phyloP scores from a whole-genome alignment of 2,888 invertebrate genomes.

The Linnaemya vulpina region DNA sequence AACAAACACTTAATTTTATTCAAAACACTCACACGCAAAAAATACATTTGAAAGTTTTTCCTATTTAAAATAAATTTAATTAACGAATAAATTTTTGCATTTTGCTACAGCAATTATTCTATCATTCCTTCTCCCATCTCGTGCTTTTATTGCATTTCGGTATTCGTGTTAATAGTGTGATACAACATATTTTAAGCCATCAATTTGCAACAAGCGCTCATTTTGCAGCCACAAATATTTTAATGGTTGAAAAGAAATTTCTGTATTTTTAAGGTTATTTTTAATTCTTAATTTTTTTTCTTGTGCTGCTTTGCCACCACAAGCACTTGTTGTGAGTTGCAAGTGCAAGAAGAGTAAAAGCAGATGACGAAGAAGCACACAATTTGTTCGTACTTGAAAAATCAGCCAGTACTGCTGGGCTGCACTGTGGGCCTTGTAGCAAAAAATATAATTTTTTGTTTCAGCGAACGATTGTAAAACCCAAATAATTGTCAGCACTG shows the following conservation, averaged over 20 bases:
- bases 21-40: conserved; percentile 22
- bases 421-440: not conserved
- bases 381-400: conserved; percentile 47
- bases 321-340: conserved; percentile 26
- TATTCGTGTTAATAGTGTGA: not conserved
- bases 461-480: no score
- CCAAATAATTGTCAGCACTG: no score
- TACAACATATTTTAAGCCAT: not conserved
- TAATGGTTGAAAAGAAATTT: conserved; percentile 19
- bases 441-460: no score
- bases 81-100: conserved; percentile 41
- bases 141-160: not conserved
- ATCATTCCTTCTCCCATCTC: not conserved
- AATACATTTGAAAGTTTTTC: conserved; percentile 24
- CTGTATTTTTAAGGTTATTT: conserved; percentile 14
- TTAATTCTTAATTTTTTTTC: no score
- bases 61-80: conserved; percentile 49
- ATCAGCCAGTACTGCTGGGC: conserved; percentile 15
- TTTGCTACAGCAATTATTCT: conserved; percentile 20
- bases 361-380: not conserved
- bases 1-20: conserved; percentile 22
- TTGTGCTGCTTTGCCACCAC: conserved; percentile 13
- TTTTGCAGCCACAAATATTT: conserved; percentile 34
- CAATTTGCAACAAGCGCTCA: not conserved
- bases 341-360: not conserved